Conservation (phyloP, 2,888 invertebrate genomes). For the Nebria salina region DNA sequence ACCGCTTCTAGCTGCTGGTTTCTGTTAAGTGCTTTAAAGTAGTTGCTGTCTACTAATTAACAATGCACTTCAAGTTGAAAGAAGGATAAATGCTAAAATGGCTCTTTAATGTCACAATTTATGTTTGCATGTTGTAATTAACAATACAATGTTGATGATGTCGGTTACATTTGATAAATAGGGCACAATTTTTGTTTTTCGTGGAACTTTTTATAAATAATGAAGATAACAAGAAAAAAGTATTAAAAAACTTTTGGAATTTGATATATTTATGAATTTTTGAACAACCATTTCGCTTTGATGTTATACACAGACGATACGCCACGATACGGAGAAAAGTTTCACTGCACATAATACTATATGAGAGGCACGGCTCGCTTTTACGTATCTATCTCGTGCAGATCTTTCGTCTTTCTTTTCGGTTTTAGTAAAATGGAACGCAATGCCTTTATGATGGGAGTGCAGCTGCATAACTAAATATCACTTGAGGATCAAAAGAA, state of each 20-base stretch:
- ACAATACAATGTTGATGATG: too few relatives aligned
- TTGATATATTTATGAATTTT: not conserved
- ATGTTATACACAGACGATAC: not conserved
- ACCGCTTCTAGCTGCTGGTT: not conserved
- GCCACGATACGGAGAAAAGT: not conserved
- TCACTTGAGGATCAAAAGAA: slow-evolving; percentile 36
- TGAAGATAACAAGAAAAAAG: not conserved
- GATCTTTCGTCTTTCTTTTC: not conserved
- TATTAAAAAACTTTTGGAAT: not conserved
- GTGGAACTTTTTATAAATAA: too few relatives aligned
- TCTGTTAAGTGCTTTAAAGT: not conserved
- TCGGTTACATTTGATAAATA: too few relatives aligned
- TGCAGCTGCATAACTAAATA: slow-evolving; percentile 40
- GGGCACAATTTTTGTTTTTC: too few relatives aligned
- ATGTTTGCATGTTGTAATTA: too few relatives aligned
- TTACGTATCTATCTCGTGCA: slow-evolving; percentile 1
- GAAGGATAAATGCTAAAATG: not conserved
- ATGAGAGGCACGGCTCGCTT: not conserved
- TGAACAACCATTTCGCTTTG: not conserved
- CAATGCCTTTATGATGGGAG: slow-evolving; percentile 40
- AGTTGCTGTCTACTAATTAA: not conserved
- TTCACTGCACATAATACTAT: not conserved
- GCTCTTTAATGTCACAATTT: not conserved
- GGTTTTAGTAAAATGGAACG: slow-evolving; percentile 18
- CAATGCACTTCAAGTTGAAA: not conserved